These are phyloP conservation scores for Carcharodon carcharias DNA, from an alignment of 2,797 vertebrate genomes.

Conservation along the genomic window DNA sequence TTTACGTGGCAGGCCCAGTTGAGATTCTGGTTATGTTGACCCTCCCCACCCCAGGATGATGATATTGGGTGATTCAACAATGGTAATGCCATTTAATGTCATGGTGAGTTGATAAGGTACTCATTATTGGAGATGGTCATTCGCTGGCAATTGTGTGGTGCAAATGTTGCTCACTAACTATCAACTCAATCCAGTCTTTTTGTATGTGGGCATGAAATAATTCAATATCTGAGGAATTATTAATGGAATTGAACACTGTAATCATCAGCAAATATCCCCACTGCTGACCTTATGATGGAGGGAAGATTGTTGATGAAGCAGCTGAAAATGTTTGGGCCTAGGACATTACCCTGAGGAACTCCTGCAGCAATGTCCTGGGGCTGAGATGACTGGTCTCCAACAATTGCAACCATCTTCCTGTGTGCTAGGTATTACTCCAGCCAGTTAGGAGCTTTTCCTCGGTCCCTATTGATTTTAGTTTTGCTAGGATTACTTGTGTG, in stretches of 20 bases:
- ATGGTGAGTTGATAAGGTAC: background rate
- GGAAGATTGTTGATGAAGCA: background rate
- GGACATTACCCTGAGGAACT: background rate
- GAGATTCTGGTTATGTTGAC: background rate
- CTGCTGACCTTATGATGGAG: background rate
- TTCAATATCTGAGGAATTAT: background rate
- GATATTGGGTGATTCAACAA: background rate
- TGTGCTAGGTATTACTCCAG: background rate
- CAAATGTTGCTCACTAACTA: background rate
- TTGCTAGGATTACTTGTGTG: background rate
- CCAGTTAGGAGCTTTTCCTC: background rate
- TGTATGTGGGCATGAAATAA: background rate
- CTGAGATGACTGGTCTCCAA: background rate
- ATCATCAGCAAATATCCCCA: background rate
- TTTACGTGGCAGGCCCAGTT: background rate
- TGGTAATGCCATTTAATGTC: background rate
- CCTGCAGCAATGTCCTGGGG: background rate
- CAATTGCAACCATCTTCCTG: background rate
- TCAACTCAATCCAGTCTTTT: background rate
- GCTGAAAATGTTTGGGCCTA: background rate
- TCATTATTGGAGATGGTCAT: background rate
- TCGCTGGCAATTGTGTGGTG: background rate
- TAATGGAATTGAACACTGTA: background rate
- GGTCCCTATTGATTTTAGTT: background rate
- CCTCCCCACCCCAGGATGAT: too few relatives aligned